A percentile compares a stretch with the other conserved stretches of the same genome.
Conservation (phyloP, 2,797 vertebrate species). For the Ceyx erithaca region DNA sequence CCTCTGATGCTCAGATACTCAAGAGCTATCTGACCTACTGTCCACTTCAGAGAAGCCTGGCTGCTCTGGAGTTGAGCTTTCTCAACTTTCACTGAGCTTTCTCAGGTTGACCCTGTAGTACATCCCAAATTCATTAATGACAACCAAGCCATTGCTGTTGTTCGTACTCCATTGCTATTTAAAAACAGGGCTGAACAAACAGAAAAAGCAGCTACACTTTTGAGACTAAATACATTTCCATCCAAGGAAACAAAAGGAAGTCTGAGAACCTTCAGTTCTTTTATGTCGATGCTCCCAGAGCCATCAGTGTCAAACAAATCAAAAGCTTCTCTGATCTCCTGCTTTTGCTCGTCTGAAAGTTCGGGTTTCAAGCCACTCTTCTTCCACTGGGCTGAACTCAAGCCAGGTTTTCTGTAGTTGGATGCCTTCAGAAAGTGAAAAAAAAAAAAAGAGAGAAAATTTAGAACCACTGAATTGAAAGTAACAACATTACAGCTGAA, state of each 20-base stretch:
- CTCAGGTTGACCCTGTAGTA: not conserved
- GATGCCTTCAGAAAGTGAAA: conserved; percentile 81
- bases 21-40: not conserved
- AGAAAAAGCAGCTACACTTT: not conserved
- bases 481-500: not conserved
- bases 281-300: conserved; percentile 90
- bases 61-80: not conserved
- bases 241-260: not conserved
- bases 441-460: not conserved
- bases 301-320: conserved; percentile 93
- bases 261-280: conserved; percentile 89
- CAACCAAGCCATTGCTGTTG: not conserved
- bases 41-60: not conserved
- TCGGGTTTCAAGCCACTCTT: conserved; percentile 84
- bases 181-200: not conserved
- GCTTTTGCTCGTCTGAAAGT: conserved; percentile 90
- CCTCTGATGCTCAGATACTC: not conserved
- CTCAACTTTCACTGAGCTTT: not conserved
- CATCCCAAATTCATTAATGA: not conserved
- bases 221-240: not conserved
- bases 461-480: not conserved
- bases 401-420: conserved; percentile 76
- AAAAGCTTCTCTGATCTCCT: conserved; percentile 94
- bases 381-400: conserved; percentile 78
- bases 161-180: not conserved